Conservation (phyloP, 2,113 vertebrate genomes). For the Scartelaos histophorus region DNA sequence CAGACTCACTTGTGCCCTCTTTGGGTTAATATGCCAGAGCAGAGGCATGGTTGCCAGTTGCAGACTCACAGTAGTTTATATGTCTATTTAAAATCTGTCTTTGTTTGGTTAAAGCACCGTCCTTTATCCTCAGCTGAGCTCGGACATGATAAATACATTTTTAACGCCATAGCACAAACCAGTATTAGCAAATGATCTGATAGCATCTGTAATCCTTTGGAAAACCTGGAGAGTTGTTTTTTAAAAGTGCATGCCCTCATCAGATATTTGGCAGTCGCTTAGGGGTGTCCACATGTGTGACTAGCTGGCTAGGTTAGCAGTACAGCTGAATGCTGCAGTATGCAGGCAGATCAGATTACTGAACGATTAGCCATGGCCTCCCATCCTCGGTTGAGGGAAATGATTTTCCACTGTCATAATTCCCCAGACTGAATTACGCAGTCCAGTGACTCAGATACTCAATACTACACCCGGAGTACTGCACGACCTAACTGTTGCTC, state of each 20-base stretch:
- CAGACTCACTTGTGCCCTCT: conserved; percentile 33
- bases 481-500: conserved; percentile 52
- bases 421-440: conserved; percentile 73
- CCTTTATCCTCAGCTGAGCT: conserved; percentile 36
- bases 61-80: conserved; percentile 15
- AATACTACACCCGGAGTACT: conserved; percentile 49
- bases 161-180: conserved; percentile 48
- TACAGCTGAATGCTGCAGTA: conserved; percentile 65
- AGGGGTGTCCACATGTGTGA: conserved; percentile 67
- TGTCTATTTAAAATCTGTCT: conserved; percentile 37
- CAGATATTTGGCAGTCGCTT: conserved; percentile 64
- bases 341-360: conserved; percentile 78
- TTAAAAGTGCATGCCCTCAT: conserved; percentile 54
- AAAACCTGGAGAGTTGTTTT: conserved; percentile 72
- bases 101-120: conserved; percentile 36
- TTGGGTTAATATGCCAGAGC: conserved; percentile 35
- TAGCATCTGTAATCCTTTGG: conserved; percentile 69
- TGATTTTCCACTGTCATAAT: conserved; percentile 79
- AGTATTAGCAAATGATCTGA: conserved; percentile 72
- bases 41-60: conserved; percentile 6
- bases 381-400: conserved; percentile 69
- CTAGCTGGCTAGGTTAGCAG: conserved; percentile 55
- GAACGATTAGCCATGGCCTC: conserved; percentile 76
- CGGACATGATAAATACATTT: conserved; percentile 67
- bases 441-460: conserved; percentile 67